A percentile compares a stretch with the other conserved stretches of the same genome.
Evolutionary conservation across 2,888 invertebrate genomes (phyloP).

Genomic region (Lasioglossum zephyrum): DNA sequence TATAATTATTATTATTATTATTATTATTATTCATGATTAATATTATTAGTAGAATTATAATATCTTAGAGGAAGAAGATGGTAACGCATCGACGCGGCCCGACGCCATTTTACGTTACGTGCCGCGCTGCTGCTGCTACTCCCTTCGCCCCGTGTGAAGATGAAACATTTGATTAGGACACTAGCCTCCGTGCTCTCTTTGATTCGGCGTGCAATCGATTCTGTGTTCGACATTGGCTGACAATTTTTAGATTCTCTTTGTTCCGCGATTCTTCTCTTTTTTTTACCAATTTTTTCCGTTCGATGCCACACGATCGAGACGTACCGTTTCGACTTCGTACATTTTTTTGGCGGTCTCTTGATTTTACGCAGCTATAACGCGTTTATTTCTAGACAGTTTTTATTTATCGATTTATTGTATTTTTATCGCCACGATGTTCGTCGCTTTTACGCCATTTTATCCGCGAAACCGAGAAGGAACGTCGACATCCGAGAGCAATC

Average conservation of each 20-base stretch:
- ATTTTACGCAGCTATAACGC: background rate
- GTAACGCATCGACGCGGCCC: constrained; percentile 64
- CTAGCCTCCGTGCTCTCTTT: constrained; percentile 37
- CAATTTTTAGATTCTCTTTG: constrained; percentile 32
- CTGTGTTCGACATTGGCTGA: constrained; percentile 31
- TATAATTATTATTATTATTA: constrained; percentile 45
- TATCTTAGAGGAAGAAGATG: constrained; percentile 48
- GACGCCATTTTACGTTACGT: constrained; percentile 66
- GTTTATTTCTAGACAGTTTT: background rate
- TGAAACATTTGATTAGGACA: constrained; percentile 18
- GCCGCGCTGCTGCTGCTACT: constrained; percentile 72
- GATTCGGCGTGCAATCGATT: constrained; percentile 33
- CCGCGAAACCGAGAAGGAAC: background rate
- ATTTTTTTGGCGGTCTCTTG: background rate
- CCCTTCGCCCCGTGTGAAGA: constrained; percentile 63
- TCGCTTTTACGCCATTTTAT: background rate
- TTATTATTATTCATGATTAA: constrained; percentile 33
- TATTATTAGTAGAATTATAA: constrained; percentile 55
- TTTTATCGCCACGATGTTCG: constrained; percentile 6
- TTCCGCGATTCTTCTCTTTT: background rate
- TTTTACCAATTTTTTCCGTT: background rate
- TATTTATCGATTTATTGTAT: background rate
- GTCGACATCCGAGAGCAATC: background rate
- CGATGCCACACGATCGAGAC: constrained; percentile 8
- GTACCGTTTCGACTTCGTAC: constrained; percentile 17